Base-by-base conservation (phyloP, 2,888 invertebrate species). In the Teinopalpus imperialis region DNA sequence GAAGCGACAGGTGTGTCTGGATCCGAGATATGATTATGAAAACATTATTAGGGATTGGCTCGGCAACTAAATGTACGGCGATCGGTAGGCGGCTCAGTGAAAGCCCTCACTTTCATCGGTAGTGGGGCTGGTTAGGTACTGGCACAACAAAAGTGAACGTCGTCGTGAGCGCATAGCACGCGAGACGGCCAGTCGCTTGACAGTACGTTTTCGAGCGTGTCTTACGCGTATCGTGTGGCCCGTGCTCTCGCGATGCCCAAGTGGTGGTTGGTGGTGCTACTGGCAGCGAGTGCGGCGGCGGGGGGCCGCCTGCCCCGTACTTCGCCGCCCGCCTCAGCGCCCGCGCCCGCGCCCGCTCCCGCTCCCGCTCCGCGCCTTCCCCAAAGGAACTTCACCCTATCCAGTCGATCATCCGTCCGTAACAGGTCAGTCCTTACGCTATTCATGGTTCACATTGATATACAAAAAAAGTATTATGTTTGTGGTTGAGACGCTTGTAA, bases 291-390 rank as follows among this genome's bases (percentile, higher is more conserved):
- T 57, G 85, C 81, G 51, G 72, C 78, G 56, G 80, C 85, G 63
- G 63, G 81, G 70, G 82, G 85, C 61, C 76, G 82, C 54, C 83
- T 81, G 62, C 82, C 77, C 57, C 75, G 69, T 64, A 72, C 77
- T 61, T 74, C 71, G 57, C 70, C 91, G 60, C 75, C 90, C 54
- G 81, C 91, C 31, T 73, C 91, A 49, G 90, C 91, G 47, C 81
- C 91, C 56, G 90, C 92, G 55, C 90, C 92, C 67, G 90, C 92
- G 56, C 90, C 77, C 80, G 56, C 92, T 39, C 80, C 92, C 53
- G 89, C 91, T 47, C 89, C 91, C 66, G 90, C 91, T 55, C 91
- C 80, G 82, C 71, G 78, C 16, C 71, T 81, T 35, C 82, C 81
- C 48, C 81, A 71, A 52, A 78, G 86, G 72, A 86, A 87, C 59